Percentiles rank a stretch among this genome's conserved stretches.
phyloP scores from a whole-genome alignment of 2,797 vertebrate species.

The Cirrhinus mrigala region DNA sequence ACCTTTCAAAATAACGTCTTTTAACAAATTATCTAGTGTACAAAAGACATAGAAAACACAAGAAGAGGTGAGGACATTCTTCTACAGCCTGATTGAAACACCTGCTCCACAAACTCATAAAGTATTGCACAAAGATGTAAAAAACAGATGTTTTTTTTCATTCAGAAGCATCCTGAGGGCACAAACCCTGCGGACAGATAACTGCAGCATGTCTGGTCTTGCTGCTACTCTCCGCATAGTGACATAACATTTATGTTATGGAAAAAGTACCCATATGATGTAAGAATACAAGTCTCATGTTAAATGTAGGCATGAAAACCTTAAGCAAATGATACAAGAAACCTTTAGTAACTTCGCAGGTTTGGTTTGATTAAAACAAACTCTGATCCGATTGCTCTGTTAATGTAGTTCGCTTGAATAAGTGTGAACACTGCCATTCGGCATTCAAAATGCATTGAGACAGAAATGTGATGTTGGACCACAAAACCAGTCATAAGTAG shows the following conservation, averaged over 20 bases:
- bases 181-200: neutral
- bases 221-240: neutral
- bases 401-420: neutral
- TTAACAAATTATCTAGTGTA: neutral
- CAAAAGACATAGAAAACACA: neutral
- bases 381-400: neutral
- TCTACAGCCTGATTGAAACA: neutral
- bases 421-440: neutral
- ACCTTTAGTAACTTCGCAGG: neutral
- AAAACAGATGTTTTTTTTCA: neutral
- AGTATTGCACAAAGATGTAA: conserved; percentile 15
- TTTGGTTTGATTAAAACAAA: neutral
- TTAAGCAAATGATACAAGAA: neutral
- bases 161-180: conserved; percentile 20
- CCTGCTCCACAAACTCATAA: neutral
- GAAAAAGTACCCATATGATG: neutral
- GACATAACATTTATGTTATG: conserved; percentile 12
- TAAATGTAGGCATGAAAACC: neutral
- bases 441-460: neutral
- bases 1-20: neutral
- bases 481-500: too few relatives aligned
- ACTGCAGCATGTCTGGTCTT: conserved; percentile 23
- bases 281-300: neutral
- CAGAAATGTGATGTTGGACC: neutral
- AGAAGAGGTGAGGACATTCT: neutral